Evolutionary conservation across 2,797 vertebrate species (phyloP).

Genomic region (Phoeniculus purpureus): DNA sequence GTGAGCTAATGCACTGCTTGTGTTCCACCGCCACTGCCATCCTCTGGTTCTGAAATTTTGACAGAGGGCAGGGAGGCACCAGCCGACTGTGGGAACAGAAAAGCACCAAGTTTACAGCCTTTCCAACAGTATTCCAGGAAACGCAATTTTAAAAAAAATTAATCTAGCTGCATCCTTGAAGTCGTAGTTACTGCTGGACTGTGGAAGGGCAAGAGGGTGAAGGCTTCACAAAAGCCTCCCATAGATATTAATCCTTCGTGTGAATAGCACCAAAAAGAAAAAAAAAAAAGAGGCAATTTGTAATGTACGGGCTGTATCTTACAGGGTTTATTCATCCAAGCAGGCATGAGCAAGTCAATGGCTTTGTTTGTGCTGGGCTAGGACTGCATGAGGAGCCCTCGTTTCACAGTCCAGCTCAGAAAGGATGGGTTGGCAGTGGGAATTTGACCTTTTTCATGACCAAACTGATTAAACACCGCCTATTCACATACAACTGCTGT

Average conservation of each 20-base stretch:
- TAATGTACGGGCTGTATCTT: conserved; percentile 28
- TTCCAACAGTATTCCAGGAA: conserved; percentile 11
- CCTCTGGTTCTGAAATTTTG: conserved; percentile 26
- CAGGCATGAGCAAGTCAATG: not conserved
- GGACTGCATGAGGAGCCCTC: not conserved
- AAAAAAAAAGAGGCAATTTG: conserved; percentile 24
- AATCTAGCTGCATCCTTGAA: conserved; percentile 8
- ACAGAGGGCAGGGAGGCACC: not conserved
- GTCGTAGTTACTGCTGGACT: conserved; percentile 17
- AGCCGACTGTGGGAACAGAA: not conserved
- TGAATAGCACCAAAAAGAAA: conserved; percentile 16
- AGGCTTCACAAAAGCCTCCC: conserved; percentile 26
- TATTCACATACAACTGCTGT: not conserved
- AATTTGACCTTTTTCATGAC: not conserved
- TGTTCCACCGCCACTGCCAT: not conserved
- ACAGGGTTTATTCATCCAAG: conserved; percentile 28
- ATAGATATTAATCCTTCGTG: conserved; percentile 37
- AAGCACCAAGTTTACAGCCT: not conserved
- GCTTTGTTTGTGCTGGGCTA: conserved; percentile 32
- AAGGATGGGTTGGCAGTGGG: not conserved
- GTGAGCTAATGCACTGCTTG: conserved; percentile 16
- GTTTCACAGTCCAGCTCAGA: not conserved
- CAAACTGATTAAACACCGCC: not conserved
- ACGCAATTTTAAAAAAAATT: too few species aligned
- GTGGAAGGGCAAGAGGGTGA: conserved; percentile 35